These are phyloP conservation scores for Cantharis nigra DNA, from an alignment of 2,888 invertebrate species.

Conservation along the genomic window DNA sequence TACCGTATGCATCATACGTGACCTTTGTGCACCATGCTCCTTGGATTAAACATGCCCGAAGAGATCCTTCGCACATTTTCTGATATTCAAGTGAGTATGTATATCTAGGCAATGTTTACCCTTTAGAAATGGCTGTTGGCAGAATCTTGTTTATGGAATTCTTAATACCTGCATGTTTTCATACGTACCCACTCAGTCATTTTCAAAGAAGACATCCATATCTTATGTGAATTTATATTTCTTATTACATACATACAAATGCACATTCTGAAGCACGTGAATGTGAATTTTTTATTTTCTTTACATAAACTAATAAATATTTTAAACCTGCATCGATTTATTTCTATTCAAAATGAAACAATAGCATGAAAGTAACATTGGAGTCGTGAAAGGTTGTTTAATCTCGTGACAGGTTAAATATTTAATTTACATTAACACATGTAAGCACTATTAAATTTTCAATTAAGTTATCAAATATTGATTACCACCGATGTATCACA, in stretches of 20 bases:
- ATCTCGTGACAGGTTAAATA: not conserved
- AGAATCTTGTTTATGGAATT: not conserved
- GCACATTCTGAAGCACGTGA: not conserved
- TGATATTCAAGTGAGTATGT: constrained; percentile 48
- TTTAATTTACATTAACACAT: not conserved
- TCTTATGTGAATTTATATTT: not conserved
- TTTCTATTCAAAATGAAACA: not conserved
- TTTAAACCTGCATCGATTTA: not conserved
- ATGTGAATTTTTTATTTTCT: not conserved
- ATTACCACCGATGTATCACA: not conserved
- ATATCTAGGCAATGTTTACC: not conserved
- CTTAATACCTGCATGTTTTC: not conserved
- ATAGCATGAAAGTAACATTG: not conserved
- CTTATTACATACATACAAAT: not conserved
- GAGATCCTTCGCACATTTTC: constrained; percentile 50
- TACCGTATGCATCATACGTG: constrained; percentile 49
- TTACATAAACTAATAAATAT: not conserved
- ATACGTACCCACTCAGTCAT: not conserved
- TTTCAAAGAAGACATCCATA: not conserved
- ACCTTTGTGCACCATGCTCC: constrained; percentile 45
- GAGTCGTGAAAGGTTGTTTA: not conserved
- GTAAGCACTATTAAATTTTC: not conserved
- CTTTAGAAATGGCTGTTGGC: not conserved
- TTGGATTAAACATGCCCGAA: constrained; percentile 51
- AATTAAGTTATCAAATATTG: not conserved